Percentiles rank a stretch among this genome's conserved stretches.
Evolutionary conservation across 2,113 vertebrate species (phyloP).

Genomic region (Mus spicilegus): DNA sequence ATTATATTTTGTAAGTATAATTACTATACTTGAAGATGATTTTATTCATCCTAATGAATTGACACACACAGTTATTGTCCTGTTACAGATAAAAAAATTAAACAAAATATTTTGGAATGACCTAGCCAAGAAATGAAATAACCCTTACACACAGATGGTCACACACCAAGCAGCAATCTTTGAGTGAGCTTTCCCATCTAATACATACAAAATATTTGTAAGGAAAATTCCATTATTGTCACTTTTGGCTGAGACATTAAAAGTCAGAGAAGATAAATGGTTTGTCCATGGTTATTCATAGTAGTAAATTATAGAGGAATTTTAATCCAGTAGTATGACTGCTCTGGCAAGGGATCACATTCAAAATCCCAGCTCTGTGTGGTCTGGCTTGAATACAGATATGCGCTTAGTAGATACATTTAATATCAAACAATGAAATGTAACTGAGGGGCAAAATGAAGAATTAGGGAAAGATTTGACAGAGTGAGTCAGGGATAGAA

Average conservation of each 20-base stretch:
- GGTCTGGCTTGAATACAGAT: too few relatives aligned
- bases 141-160: background rate
- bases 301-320: background rate
- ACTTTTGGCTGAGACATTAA: background rate
- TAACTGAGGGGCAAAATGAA: too few relatives aligned
- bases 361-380: too few relatives aligned
- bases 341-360: too few relatives aligned
- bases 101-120: slow-evolving; percentile 11
- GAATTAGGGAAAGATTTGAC: too few relatives aligned
- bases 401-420: too few relatives aligned
- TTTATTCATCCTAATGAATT: background rate
- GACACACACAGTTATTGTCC: background rate
- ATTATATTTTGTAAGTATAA: background rate
- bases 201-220: background rate
- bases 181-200: background rate
- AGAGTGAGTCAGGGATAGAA: too few relatives aligned
- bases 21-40: background rate
- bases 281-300: background rate
- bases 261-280: background rate
- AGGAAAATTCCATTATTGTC: background rate
- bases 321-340: too few relatives aligned
- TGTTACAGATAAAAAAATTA: background rate
- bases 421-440: too few relatives aligned
- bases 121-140: background rate
- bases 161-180: background rate